phyloP scores from a whole-genome alignment of 2,113 vertebrate genomes.

The Pseudorhombus dupliciocellatus region DNA sequence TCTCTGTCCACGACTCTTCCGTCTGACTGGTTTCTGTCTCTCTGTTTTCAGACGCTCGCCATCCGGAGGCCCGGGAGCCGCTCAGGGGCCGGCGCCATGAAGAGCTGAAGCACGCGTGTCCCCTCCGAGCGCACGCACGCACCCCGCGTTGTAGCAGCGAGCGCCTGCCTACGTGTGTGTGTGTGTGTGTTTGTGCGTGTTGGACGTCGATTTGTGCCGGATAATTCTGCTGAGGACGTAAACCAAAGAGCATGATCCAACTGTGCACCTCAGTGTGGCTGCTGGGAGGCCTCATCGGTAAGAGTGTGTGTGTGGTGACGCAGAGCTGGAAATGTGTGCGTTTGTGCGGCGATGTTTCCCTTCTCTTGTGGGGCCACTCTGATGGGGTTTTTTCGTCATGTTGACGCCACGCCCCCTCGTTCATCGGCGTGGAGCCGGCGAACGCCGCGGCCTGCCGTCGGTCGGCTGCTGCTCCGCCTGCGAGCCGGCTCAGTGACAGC shows the following conservation, averaged over 20 bases:
- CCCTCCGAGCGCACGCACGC: conserved; percentile 20
- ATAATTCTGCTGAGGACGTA: conserved; percentile 34
- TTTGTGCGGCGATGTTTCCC: no score
- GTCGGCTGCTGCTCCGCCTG: no score
- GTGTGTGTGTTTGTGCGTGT: not conserved
- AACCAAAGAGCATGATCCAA: conserved; percentile 63
- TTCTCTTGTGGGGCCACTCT: no score
- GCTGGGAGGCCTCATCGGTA: conserved; percentile 70
- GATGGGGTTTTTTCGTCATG: no score
- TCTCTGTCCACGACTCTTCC: no score
- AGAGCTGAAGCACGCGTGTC: conserved; percentile 28
- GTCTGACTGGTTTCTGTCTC: not conserved
- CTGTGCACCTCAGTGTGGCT: conserved; percentile 58
- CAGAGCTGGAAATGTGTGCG: not conserved
- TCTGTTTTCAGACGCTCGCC: conserved; percentile 22
- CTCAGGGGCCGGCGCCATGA: conserved; percentile 23
- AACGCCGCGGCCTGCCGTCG: no score
- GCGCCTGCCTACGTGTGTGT: not conserved
- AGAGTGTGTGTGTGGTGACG: conserved; percentile 30
- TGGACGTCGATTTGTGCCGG: conserved; percentile 21
- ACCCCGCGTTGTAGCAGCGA: conserved; percentile 19
- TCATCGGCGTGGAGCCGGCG: no score
- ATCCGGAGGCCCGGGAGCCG: conserved; percentile 7
- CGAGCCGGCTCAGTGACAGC: no score
- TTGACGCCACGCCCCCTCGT: no score